These are phyloP conservation scores for Melanocharis versteri DNA, from an alignment of 2,113 vertebrate species.

Conservation along the genomic window DNA sequence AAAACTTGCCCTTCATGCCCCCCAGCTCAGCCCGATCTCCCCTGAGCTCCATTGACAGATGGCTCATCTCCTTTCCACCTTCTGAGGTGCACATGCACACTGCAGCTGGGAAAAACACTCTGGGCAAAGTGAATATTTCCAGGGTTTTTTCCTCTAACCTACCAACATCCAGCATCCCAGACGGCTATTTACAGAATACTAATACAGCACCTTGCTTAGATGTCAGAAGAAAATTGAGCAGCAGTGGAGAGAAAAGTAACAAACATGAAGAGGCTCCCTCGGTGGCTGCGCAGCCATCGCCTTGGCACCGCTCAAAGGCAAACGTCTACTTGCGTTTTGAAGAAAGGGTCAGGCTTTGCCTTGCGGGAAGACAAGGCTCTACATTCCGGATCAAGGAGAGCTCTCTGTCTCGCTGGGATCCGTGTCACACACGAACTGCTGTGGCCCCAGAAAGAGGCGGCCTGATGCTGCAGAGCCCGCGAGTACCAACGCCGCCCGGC, in stretches of 20 bases:
- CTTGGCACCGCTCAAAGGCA: neutral
- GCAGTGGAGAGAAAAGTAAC: neutral
- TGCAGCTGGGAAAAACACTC: neutral
- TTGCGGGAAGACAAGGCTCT: neutral
- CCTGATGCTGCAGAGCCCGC: neutral
- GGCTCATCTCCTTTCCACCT: neutral
- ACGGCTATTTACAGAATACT: neutral
- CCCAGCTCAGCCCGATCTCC: rapidly evolving
- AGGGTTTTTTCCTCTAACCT: neutral
- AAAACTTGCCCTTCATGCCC: neutral
- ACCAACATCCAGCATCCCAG: neutral
- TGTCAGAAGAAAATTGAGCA: neutral
- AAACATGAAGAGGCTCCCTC: neutral
- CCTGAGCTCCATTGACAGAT: rapidly evolving
- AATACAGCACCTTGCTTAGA: neutral
- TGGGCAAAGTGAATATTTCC: rapidly evolving
- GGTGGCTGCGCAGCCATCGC: neutral
- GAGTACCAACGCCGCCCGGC: neutral
- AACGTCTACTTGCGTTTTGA: neutral
- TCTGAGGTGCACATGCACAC: rapidly evolving
- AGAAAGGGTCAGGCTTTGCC: neutral
- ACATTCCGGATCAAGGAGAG: neutral
- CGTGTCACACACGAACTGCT: rapidly evolving
- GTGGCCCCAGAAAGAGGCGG: rapidly evolving
- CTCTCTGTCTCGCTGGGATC: neutral